Conservation (phyloP, 30 jellyfish, hydroid and myxozoan species). For the Aurelia sp. region DNA sequence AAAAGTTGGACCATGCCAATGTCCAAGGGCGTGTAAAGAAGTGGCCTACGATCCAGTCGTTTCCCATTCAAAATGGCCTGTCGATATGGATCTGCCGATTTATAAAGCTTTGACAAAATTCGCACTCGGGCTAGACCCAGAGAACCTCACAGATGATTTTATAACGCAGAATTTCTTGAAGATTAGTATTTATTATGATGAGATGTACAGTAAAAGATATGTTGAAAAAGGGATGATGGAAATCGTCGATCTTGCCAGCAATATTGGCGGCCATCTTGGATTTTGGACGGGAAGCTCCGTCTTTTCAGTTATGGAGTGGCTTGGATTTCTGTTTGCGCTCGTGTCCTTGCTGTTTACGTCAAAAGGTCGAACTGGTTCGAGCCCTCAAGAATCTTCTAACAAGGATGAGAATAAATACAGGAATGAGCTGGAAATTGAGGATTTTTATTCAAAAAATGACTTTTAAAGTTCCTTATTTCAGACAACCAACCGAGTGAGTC, state of each 20-base stretch:
- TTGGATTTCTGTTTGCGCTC: constrained; percentile 12
- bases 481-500: too few relatives aligned
- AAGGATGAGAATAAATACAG: too few relatives aligned
- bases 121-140: constrained; percentile 19
- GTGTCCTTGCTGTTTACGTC: neutral
- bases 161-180: constrained; percentile 9
- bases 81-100: constrained; percentile 20
- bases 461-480: too few relatives aligned
- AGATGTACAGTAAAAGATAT: neutral
- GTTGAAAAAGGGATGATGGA: constrained; percentile 20
- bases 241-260: constrained; percentile 13
- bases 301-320: constrained; percentile 17
- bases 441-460: too few relatives aligned
- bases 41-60: constrained; percentile 5
- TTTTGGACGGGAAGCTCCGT: constrained; percentile 67
- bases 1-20: neutral
- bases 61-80: constrained; percentile 50
- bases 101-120: neutral
- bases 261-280: constrained; percentile 72
- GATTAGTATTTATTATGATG: constrained; percentile 28
- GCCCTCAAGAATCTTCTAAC: neutral
- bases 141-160: constrained; percentile 11
- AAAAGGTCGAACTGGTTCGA: neutral
- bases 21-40: constrained; percentile 51
- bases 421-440: too few relatives aligned